These are phyloP conservation scores for Apodemia mormo DNA, from an alignment of 2,888 invertebrate species.

Conservation along the genomic window DNA sequence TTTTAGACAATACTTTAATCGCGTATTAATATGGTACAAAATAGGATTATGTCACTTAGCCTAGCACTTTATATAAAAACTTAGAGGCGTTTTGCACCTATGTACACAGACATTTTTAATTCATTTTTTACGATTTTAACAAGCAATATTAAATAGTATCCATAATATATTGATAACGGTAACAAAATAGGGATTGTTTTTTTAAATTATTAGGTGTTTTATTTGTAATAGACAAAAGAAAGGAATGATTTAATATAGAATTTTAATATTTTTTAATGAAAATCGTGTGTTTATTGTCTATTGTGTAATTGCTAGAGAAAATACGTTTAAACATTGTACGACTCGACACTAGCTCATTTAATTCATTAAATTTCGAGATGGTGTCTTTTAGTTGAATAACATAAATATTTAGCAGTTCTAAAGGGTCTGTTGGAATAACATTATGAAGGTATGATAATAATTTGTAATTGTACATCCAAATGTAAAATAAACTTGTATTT, in stretches of 20 bases:
- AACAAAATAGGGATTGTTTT: not conserved
- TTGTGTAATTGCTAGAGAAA: not conserved
- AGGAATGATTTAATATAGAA: not conserved
- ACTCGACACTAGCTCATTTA: not conserved
- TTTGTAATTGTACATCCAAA: too few relatives aligned
- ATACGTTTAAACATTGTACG: not conserved
- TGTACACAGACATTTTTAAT: conserved; percentile 29
- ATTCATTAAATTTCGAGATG: not conserved
- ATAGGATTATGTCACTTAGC: conserved; percentile 49
- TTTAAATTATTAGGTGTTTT: not conserved
- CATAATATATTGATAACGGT: not conserved
- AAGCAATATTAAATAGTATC: not conserved
- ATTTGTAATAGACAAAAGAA: not conserved
- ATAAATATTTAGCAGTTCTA: too few relatives aligned
- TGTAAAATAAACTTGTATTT: too few relatives aligned
- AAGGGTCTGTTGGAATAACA: too few relatives aligned
- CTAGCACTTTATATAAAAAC: conserved; percentile 23
- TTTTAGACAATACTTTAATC: conserved; percentile 66
- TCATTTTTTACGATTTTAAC: conserved; percentile 4
- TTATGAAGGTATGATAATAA: too few relatives aligned
- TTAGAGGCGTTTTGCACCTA: conserved; percentile 26
- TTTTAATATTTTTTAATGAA: not conserved
- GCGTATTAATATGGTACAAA: conserved; percentile 68
- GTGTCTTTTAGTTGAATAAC: too few relatives aligned
- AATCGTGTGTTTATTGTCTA: not conserved